A percentile compares a stretch with the other conserved stretches of the same genome.
Evolutionary conservation across 2,888 invertebrate species (phyloP).

Genomic region (Zeuzera pyrina): DNA sequence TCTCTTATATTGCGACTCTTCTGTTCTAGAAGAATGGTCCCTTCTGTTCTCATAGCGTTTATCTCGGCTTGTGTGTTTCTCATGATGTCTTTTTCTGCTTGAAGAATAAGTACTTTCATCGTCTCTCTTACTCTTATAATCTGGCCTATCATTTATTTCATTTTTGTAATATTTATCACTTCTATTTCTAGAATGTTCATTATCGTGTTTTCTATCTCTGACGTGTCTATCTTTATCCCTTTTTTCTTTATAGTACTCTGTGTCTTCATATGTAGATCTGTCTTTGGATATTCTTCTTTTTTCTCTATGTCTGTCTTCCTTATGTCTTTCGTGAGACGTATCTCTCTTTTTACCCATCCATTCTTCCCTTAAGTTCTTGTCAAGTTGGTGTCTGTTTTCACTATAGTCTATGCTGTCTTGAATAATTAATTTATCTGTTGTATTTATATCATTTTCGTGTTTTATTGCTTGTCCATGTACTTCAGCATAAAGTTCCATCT

Average conservation of each 20-base stretch:
- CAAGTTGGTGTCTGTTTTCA: not conserved
- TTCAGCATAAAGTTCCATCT: constrained; percentile 39
- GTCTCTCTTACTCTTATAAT: constrained; percentile 1
- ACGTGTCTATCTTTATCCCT: constrained; percentile 2
- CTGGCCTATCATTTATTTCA: no score
- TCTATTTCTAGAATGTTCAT: constrained; percentile 1
- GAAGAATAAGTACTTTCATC: not conserved
- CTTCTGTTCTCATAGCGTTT: constrained; percentile 4
- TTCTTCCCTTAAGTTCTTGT: no score
- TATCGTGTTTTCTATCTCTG: constrained; percentile 7
- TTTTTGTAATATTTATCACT: constrained; percentile 1
- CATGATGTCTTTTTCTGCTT: not conserved
- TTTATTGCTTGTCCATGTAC: constrained; percentile 4
- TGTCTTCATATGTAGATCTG: constrained; percentile 6
- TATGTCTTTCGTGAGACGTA: constrained; percentile 1
- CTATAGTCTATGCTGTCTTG: not conserved
- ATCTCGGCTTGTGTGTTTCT: constrained; percentile 6
- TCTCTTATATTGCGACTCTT: constrained; percentile 1
- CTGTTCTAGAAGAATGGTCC: not conserved
- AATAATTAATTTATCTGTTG: not conserved
- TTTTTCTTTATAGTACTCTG: constrained; percentile 1
- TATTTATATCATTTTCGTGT: not conserved
- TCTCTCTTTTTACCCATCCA: constrained; percentile 3
- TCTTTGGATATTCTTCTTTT: constrained; percentile 5
- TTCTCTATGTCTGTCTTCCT: constrained; percentile 3